Conservation (phyloP, 2,113 vertebrate genomes). For the Micronycteris hirsuta region DNA sequence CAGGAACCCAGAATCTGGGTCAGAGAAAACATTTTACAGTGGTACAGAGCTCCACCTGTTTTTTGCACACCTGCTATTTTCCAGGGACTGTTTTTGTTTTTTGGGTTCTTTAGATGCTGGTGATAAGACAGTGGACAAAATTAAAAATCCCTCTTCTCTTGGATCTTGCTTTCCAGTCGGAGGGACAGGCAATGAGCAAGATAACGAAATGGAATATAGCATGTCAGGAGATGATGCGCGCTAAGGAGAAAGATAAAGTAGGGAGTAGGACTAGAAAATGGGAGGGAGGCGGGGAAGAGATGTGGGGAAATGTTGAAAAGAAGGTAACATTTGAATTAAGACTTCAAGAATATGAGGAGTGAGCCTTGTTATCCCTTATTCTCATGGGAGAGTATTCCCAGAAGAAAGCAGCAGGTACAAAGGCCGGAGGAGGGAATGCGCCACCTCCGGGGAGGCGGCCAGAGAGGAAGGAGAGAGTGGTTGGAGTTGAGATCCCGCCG, state of each 20-base stretch:
- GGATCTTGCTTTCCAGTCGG: background rate
- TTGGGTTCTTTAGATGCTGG: background rate
- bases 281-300: background rate
- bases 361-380: background rate
- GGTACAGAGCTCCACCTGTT: background rate
- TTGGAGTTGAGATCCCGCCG: background rate
- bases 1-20: background rate
- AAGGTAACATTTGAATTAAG: background rate
- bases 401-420: background rate
- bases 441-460: background rate
- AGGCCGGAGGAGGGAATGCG: background rate
- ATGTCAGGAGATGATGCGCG: fast-evolving
- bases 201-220: background rate
- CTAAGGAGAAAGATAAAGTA: background rate
- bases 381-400: background rate
- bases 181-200: background rate
- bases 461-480: background rate
- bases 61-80: background rate
- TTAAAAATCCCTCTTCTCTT: background rate
- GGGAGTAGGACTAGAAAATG: background rate
- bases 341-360: background rate
- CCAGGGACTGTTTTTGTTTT: background rate
- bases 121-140: background rate
- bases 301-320: background rate
- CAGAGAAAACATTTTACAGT: background rate